phyloP scores from a whole-genome alignment of 2,888 invertebrate genomes.

The Drosophila nigricruria region DNA sequence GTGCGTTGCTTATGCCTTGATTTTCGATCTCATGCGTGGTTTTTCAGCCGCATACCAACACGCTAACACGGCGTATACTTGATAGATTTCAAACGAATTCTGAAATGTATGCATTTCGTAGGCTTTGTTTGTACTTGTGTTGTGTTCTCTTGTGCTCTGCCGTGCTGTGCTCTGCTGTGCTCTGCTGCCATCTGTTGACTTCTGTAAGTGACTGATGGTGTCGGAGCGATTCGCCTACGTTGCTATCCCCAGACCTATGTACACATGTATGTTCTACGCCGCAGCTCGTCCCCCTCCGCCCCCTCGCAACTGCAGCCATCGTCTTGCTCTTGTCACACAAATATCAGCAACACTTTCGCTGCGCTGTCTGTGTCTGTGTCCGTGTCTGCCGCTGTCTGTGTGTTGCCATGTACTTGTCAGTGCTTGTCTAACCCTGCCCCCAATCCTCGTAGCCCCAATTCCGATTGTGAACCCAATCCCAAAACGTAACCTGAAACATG shows the following conservation, averaged over 20 bases:
- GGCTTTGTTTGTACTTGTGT: slow-evolving; percentile 49
- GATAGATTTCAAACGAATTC: slow-evolving; percentile 66
- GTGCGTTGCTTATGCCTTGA: slow-evolving; percentile 42
- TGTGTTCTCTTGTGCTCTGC: slow-evolving; percentile 14
- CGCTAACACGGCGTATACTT: slow-evolving; percentile 64
- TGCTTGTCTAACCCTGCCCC: slow-evolving; percentile 45
- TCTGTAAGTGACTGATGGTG: slow-evolving; percentile 66
- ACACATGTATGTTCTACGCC: background rate
- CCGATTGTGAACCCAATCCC: slow-evolving; percentile 37
- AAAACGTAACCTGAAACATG: slow-evolving; percentile 54
- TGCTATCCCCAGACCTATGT: slow-evolving; percentile 29
- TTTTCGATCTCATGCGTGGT: slow-evolving; percentile 32
- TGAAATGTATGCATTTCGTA: slow-evolving; percentile 58
- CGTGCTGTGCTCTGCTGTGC: slow-evolving; percentile 39
- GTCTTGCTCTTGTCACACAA: slow-evolving; percentile 63
- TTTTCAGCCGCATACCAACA: slow-evolving; percentile 19
- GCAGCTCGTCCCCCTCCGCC: background rate
- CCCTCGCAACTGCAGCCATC: slow-evolving; percentile 20
- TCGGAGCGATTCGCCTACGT: slow-evolving; percentile 49
- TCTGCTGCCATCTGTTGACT: slow-evolving; percentile 29
- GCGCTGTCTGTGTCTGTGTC: slow-evolving; percentile 19
- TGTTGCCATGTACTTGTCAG: slow-evolving; percentile 56
- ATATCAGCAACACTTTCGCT: slow-evolving; percentile 62
- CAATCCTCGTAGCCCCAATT: slow-evolving; percentile 12
- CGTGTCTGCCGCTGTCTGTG: slow-evolving; percentile 16